Evolutionary conservation across 64 coral and sea anemone species (phyloP), one percentile per base, ranked within the genome.

Genomic region (Montipora capricornis): DNA sequence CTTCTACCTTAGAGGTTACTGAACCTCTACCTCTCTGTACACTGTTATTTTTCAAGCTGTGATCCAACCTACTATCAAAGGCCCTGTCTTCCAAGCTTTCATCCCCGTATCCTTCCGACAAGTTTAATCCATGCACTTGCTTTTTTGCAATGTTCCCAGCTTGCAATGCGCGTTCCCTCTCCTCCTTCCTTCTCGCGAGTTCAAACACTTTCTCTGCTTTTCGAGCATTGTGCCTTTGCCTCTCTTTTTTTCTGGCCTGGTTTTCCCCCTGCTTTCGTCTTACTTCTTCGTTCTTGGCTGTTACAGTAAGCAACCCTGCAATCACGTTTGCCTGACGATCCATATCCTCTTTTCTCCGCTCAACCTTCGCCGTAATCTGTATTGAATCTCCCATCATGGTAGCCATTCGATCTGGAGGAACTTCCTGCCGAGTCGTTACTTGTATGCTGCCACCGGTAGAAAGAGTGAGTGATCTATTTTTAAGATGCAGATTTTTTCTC

Each of bases 321-420:
- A 70, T 86, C 4, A 86, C 47, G 10, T 86, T 71, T 49, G 82
- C 82, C 16, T 86, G 62, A 71, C 82, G 62, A 46, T 86, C 82
- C 46, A 86, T 13, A 22, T 86, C 82, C 47, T 86, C 82, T 49
- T 73, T 86, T 17, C 82, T 70, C 45, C 82, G 44, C 9, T 87
- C 92, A 0, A 92, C 90, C 44, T 88, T 93, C 10, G 92, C 68
- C 20, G 92, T 93, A 1, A 93, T 73, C 0, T 61, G 71, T 37
- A 93, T 93, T 2, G 92, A 88, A 24, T 88, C 29, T 51, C 92
- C 92, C 26, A 87, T 80, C n/a, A 93, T 20, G 44, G 76, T 66
- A 15, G 92, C 92, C 49, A 75, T 80, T 47, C 92, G 61, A 22
- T 88, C 67, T n/a, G 92, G 83, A n/a, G 92, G 92, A 6, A 93